Conservation (phyloP, 2,797 vertebrate species). For the Tokudaia tokunoshimensis region DNA sequence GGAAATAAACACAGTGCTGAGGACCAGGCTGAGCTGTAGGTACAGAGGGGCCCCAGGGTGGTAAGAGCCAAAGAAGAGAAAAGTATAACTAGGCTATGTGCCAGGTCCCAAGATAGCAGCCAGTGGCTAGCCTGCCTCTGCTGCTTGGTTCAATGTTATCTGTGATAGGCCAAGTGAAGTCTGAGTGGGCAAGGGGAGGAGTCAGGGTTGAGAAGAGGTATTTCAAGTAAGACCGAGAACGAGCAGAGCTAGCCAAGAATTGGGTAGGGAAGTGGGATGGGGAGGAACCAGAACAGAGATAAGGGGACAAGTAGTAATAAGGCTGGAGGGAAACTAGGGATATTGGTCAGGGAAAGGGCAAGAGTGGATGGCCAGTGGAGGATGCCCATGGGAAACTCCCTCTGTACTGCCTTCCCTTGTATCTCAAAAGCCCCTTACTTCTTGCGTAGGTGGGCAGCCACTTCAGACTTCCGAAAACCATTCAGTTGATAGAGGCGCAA, state of each 20-base stretch:
- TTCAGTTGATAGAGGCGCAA: constrained; percentile 91
- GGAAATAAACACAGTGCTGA: fast-evolving
- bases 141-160: neutral
- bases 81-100: neutral
- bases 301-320: neutral
- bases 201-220: neutral
- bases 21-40: neutral
- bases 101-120: neutral
- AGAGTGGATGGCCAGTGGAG: fast-evolving
- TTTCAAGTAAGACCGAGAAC: neutral
- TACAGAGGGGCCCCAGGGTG: neutral
- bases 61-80: neutral
- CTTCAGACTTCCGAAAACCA: constrained; percentile 91
- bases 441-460: constrained; percentile 95
- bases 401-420: neutral
- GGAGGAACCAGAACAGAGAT: neutral
- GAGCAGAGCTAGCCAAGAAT: neutral
- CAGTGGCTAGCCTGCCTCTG: neutral
- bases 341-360: neutral
- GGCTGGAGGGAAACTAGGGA: neutral
- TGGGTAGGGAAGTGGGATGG: neutral
- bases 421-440: constrained; percentile 90
- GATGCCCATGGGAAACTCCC: neutral
- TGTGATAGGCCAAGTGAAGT: neutral
- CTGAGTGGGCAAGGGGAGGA: neutral